Evolutionary conservation across 2,888 invertebrate genomes (phyloP), one percentile per base, ranked within the genome.

Genomic region (Nemapogon koenigi): DNA sequence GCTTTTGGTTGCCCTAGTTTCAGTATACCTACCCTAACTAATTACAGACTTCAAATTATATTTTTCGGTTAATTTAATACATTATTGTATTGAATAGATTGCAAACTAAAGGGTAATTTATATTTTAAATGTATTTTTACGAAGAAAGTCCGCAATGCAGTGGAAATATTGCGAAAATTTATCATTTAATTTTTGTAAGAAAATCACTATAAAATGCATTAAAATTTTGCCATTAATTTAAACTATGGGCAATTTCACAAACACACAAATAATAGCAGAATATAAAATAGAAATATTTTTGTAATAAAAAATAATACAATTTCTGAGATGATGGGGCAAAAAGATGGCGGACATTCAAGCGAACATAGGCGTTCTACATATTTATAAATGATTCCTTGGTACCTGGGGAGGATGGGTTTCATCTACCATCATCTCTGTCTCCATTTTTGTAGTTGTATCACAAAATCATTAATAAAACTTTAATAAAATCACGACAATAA

Each of bases 361-460:
- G 14, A 17, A 11, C 33, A 68, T 49, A 33, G 19, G 33, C 19
- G 33, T 33, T 11, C 33, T 16, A 19, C 16, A 31, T 33, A 33
- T 16, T 33, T 19, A 4, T 19, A 19, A 19, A 8, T 2, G 6
- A 42, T 28, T n/a, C n/a, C n/a, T n/a, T n/a, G 48, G 43, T 66
- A 78, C 78, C 76, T 78, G 75, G 42, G 72, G 71, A 50, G 71
- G 67, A 58, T 70, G 63, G 45, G 69, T 67, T 45, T 91, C 91
- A 81, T 91, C 91, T 81, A 90, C 88, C 76, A 89, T 86, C 85
- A 90, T 90, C 83, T 92, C 91, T 79, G 90, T 91, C 86, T 92
- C 92, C 91, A 92, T 92, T 86, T 90, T 89, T 81, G 87, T 84
- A n/a, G n/a, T n/a, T 87, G 88, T 87, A 70, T 71, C 75, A 75